A percentile compares a stretch with the other conserved stretches of the same genome.
These are phyloP conservation scores for Montipora capricornis DNA, from an alignment of 64 coral and sea anemone genomes.

Conservation along the genomic window DNA sequence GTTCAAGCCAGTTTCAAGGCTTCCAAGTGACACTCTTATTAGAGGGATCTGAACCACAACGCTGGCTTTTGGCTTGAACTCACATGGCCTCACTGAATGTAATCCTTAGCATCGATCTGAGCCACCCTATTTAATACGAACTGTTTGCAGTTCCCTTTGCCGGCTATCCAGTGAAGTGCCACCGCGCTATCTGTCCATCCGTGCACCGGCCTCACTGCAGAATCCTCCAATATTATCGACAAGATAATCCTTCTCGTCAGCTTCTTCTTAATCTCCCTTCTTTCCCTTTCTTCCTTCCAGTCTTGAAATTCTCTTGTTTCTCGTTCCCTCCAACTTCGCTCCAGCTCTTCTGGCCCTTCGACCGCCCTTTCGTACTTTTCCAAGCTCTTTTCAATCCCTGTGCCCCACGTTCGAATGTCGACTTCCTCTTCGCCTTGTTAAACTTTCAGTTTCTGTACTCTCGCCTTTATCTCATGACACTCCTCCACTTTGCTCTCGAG, in stretches of 20 bases:
- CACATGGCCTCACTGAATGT: conserved; percentile 59
- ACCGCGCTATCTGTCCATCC: conserved; percentile 74
- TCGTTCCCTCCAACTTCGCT: not conserved
- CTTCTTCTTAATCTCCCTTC: not conserved
- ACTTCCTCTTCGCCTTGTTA: too few species aligned
- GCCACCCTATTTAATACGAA: conserved; percentile 62
- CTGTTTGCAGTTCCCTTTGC: conserved; percentile 51
- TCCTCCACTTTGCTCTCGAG: conserved; percentile 39
- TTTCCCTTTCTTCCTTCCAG: not conserved
- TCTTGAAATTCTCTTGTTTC: conserved; percentile 13
- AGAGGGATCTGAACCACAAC: not conserved
- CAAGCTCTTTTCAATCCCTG: not conserved
- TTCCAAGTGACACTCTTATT: too few species aligned
- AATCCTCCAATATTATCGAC: conserved; percentile 42
- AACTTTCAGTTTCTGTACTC: not conserved
- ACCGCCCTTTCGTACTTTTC: not conserved
- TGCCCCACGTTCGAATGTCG: too few species aligned
- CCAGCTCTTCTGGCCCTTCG: not conserved
- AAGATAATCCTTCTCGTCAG: conserved; percentile 11
- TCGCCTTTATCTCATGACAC: conserved; percentile 20
- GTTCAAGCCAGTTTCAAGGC: not conserved
- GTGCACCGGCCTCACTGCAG: not conserved
- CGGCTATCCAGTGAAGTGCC: conserved; percentile 44
- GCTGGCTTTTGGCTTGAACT: conserved; percentile 33
- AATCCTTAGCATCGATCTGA: conserved; percentile 30